A percentile compares a stretch with the other conserved stretches of the same genome.
These are phyloP conservation scores for Meloidogyne exigua DNA, from an alignment of 1,140 invertebrate genomes.

Conservation along the genomic window DNA sequence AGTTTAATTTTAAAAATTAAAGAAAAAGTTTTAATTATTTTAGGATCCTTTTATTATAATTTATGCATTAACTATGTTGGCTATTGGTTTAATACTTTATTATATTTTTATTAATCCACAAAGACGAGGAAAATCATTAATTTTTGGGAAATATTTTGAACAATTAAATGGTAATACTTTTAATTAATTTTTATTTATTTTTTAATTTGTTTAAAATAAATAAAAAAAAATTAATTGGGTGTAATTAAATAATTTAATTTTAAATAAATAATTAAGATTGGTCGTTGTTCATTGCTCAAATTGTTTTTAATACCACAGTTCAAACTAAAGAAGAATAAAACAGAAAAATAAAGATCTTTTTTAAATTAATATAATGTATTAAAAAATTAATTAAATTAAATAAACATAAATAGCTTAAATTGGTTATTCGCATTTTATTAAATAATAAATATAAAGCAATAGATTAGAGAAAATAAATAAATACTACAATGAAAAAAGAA, in stretches of 20 bases:
- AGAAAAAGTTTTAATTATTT: constrained; percentile 7
- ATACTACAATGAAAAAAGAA: background rate
- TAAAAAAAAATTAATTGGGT: too few relatives aligned
- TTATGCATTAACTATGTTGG: constrained; percentile 15
- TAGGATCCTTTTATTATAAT: constrained; percentile 25
- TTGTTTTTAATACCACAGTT: constrained; percentile 20
- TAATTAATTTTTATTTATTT: too few relatives aligned
- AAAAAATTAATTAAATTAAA: background rate
- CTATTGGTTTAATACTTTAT: constrained; percentile 20
- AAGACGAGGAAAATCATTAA: background rate
- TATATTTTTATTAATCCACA: constrained; percentile 27
- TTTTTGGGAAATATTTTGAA: constrained; percentile 9
- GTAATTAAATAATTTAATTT: too few relatives aligned
- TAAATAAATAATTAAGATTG: background rate
- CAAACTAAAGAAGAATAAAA: constrained; percentile 18
- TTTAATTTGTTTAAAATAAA: too few relatives aligned
- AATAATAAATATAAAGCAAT: too few relatives aligned
- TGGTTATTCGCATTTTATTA: background rate
- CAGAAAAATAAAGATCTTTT: background rate
- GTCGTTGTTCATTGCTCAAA: constrained; percentile 14
- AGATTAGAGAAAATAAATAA: too few relatives aligned
- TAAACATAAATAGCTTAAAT: too few relatives aligned
- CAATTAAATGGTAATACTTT: constrained; percentile 20
- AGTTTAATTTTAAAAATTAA: background rate
- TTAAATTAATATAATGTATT: too few relatives aligned